Base-by-base conservation (phyloP, 2,113 vertebrate genomes). In the Sinocyclocheilus rhinocerous region DNA sequence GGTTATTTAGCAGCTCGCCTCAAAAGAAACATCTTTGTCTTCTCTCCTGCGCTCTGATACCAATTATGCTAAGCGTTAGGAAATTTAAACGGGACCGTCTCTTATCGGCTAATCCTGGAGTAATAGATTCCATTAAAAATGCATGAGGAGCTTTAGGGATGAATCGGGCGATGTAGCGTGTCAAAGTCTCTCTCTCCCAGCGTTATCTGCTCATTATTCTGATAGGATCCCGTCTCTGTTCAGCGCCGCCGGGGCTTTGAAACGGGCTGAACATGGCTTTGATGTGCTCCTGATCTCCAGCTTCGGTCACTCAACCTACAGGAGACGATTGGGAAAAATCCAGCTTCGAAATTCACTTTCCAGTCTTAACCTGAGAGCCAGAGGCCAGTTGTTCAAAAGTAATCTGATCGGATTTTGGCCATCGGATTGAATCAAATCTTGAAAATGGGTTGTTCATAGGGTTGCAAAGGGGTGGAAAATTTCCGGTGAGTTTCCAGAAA, bases 101-200 rank as follows among this genome's bases (percentile, higher is more conserved):
- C 92, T 94, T 94, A 95, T 94, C 92, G 86, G 91, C 93, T 95
- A 94, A 95, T 95, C 94, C 94, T 93, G 91, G 93, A 95, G 94
- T 95, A 95, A 95, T 95, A 95, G 93, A 95, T 95, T 95, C 93
- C 92, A 95, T 95, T 93, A 94, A 95, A 95, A 93, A 95, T 95
- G 95, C 91, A 95, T 95, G 92, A 93, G 91, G 88, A 90, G 85
- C 87, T 91, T 89, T 89, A 87, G 84, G 26, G 87, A 87, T 85
- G 89, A 89, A 89, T 81, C 86, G 33, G 72, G n/a, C 70, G 78
- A 73, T 69, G 86, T 82, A 88, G 88, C 89, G 83, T 88, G 77
- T 89, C 89, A 85, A 79, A 86, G 63, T 72, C 79, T 69, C 80
- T 88, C 82, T 69, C 45, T 59, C 20, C 87, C 76, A 72, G 81